These are phyloP conservation scores for Peromyscus polionotus DNA, from an alignment of 2,113 vertebrate genomes.

Conservation along the genomic window DNA sequence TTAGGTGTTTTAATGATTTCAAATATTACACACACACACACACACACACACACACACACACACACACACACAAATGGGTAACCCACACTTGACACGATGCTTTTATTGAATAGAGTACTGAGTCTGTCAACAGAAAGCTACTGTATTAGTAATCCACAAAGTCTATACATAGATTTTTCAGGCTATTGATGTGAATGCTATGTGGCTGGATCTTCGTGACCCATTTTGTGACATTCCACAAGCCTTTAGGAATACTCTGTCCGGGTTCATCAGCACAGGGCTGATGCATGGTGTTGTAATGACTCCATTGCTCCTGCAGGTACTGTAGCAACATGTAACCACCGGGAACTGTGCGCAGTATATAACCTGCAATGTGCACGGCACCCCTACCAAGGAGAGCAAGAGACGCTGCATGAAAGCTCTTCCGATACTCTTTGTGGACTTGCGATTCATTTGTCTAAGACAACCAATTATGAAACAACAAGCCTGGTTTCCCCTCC, in stretches of 20 bases:
- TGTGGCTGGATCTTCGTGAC: background rate
- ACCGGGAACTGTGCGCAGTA: background rate
- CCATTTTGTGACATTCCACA: background rate
- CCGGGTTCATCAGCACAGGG: background rate
- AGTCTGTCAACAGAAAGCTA: background rate
- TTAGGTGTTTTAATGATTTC: conserved; percentile 28
- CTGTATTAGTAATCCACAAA: background rate
- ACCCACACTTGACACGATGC: background rate
- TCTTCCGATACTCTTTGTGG: background rate
- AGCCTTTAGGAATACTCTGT: background rate
- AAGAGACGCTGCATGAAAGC: background rate
- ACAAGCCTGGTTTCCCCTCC: background rate
- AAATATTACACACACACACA: background rate
- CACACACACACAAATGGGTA: background rate
- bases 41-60: background rate
- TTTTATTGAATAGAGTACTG: background rate
- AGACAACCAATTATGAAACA: conserved; percentile 62
- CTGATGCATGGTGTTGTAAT: background rate
- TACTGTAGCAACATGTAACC: background rate
- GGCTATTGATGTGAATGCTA: background rate
- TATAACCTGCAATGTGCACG: background rate
- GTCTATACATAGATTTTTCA: background rate
- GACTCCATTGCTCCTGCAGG: background rate
- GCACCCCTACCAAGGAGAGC: background rate
- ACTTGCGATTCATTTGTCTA: conserved; percentile 41